These are phyloP conservation scores for Euplagia quadripunctaria DNA, from an alignment of 2,888 invertebrate species.

Conservation along the genomic window DNA sequence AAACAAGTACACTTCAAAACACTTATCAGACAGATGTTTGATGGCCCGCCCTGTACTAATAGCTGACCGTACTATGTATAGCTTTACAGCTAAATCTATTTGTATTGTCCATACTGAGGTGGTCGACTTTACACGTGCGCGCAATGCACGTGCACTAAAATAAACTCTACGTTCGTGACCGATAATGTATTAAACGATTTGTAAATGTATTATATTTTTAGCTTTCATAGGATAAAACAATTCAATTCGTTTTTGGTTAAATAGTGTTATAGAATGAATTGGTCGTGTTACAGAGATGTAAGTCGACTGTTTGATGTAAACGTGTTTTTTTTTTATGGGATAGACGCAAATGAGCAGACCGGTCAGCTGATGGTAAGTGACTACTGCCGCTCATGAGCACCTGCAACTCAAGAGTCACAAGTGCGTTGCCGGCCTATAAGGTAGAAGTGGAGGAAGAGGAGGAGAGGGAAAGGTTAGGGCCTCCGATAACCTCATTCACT, in stretches of 20 bases:
- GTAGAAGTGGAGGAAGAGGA: too few species aligned
- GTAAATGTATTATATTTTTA: conserved; percentile 14
- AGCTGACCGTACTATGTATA: neutral
- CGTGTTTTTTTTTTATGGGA: too few species aligned
- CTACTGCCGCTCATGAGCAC: neutral
- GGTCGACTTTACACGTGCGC: conserved; percentile 37
- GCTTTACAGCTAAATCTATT: neutral
- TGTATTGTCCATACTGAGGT: conserved; percentile 22
- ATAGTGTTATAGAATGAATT: neutral
- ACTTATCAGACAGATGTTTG: neutral
- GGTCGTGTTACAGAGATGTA: neutral
- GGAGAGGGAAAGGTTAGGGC: too few species aligned
- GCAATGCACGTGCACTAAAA: conserved; percentile 36
- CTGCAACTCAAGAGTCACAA: too few species aligned
- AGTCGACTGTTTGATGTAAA: neutral
- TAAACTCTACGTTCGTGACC: conserved; percentile 38
- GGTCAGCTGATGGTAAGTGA: too few species aligned
- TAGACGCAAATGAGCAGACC: too few species aligned
- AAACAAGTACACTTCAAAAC: conserved; percentile 8
- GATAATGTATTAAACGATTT: conserved; percentile 29
- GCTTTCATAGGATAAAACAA: neutral
- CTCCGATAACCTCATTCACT: too few species aligned
- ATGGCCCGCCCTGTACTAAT: conserved; percentile 4
- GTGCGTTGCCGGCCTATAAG: too few species aligned
- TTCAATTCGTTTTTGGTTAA: neutral